phyloP scores from a whole-genome alignment of 2,797 vertebrate genomes.

The Sitta carolinensis region DNA sequence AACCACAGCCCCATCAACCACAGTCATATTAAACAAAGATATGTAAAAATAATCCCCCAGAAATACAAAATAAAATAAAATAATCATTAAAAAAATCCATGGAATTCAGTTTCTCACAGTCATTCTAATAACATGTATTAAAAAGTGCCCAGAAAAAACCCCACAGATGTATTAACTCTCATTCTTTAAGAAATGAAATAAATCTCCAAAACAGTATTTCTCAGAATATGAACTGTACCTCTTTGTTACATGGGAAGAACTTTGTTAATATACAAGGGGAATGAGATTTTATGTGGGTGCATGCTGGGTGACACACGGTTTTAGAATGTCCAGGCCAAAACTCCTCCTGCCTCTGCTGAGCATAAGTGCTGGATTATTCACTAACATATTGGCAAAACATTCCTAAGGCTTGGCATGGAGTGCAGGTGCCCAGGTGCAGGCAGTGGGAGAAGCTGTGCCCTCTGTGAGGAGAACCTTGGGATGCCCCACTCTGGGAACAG shows the following conservation, averaged over 20 bases:
- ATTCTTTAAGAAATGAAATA: neutral
- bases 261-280: neutral
- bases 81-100: neutral
- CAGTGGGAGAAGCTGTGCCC: accelerated
- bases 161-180: accelerated
- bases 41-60: accelerated
- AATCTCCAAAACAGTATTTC: neutral
- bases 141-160: neutral
- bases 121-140: neutral
- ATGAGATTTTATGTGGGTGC: neutral
- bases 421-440: neutral
- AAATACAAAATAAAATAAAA: neutral
- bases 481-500: neutral
- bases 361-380: neutral
- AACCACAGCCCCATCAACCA: neutral
- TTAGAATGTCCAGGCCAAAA: neutral
- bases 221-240: neutral
- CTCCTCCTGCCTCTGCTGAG: neutral
- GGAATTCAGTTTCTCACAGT: neutral
- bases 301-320: no score
- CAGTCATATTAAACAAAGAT: neutral
- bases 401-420: neutral
- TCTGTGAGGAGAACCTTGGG: neutral
- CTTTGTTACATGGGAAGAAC: neutral
- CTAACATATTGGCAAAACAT: neutral